Conservation (phyloP, 2,797 vertebrate genomes). For the Pachyuromys duprasi region DNA sequence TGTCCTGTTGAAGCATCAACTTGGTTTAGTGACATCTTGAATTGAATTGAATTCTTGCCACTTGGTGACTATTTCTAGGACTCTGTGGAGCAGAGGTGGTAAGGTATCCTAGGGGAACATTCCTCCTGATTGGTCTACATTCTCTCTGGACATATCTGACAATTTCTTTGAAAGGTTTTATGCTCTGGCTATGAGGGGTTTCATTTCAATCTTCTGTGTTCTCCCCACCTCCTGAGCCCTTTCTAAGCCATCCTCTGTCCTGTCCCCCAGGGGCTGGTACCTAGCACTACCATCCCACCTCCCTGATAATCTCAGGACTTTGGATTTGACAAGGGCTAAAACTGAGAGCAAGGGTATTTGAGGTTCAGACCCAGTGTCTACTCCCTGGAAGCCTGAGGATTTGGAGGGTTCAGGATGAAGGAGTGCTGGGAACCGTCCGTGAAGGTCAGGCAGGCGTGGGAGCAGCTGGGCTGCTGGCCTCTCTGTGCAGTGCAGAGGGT, state of each 20-base stretch:
- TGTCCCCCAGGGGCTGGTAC: too few relatives aligned
- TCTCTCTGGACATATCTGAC: neutral
- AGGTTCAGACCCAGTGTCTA: neutral
- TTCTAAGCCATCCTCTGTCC: neutral
- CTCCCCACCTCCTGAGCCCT: neutral
- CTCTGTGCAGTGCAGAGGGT: neutral
- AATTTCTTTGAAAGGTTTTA: neutral
- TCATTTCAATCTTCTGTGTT: neutral
- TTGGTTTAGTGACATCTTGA: constrained; percentile 30
- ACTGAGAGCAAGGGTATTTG: neutral
- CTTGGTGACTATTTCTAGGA: neutral
- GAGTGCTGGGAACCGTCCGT: neutral
- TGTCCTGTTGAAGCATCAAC: constrained; percentile 44
- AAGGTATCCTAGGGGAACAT: neutral
- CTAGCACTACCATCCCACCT: neutral
- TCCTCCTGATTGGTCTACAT: neutral
- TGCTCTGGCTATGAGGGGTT: neutral
- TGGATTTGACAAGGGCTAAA: neutral
- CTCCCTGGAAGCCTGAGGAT: neutral
- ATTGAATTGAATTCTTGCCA: neutral
- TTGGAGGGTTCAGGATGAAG: neutral
- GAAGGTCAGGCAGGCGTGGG: neutral
- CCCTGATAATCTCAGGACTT: neutral
- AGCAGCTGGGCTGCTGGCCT: neutral
- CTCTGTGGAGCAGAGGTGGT: neutral